Percentiles rank a stretch among this genome's conserved stretches.
Conservation (phyloP, 2,888 invertebrate genomes). For the Athalia rosae region DNA sequence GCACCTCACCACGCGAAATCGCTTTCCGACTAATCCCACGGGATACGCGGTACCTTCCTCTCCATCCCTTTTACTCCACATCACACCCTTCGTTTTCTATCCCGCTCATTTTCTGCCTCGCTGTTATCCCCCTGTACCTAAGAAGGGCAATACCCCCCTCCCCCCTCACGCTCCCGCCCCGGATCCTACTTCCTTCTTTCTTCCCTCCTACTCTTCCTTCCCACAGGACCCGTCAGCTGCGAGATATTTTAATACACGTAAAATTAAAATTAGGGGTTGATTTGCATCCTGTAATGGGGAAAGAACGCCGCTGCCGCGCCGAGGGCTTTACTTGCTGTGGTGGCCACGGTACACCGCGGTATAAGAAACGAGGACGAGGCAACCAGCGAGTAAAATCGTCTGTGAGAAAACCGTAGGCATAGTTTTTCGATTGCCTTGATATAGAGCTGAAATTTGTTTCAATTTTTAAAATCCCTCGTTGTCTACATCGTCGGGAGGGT, state of each 20-base stretch:
- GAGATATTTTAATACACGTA: conserved; percentile 78
- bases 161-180: conserved; percentile 54
- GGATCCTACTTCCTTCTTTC: conserved; percentile 4
- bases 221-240: conserved; percentile 75
- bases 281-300: conserved; percentile 79
- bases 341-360: neutral
- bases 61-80: neutral
- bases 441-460: no score
- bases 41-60: conserved; percentile 25
- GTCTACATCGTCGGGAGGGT: neutral
- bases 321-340: conserved; percentile 32
- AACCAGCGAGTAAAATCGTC: neutral
- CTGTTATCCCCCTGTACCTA: conserved; percentile 47
- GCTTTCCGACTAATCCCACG: conserved; percentile 69
- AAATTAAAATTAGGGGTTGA: conserved; percentile 79
- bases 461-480: neutral
- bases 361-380: conserved; percentile 13
- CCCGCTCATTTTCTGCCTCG: conserved; percentile 47
- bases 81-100: conserved; percentile 43
- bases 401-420: neutral
- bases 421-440: neutral
- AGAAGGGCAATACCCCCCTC: conserved; percentile 46
- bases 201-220: conserved; percentile 49
- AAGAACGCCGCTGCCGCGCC: conserved; percentile 64
- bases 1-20: conserved; percentile 64